Evolutionary conservation across 2,888 invertebrate species (phyloP).

Genomic region (Himalopsyche anomala): DNA sequence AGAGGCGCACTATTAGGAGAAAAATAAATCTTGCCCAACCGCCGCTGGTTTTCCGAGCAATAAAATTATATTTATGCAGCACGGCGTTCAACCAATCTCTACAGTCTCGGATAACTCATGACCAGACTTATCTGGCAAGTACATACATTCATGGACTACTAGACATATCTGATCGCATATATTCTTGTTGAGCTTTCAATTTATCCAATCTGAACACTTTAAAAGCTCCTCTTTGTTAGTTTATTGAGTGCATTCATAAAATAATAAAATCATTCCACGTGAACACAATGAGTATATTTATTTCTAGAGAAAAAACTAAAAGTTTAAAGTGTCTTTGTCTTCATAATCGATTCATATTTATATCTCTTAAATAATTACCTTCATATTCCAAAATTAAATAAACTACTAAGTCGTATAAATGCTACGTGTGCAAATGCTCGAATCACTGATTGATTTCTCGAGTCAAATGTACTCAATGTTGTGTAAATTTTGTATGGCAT

Average conservation of each 20-base stretch:
- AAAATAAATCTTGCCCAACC: constrained; percentile 18
- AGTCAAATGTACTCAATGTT: too few relatives aligned
- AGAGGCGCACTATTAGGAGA: neutral
- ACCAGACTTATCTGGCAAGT: constrained; percentile 2
- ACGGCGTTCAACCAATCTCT: constrained; percentile 18
- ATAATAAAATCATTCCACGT: too few relatives aligned
- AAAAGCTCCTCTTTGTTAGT: neutral
- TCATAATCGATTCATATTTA: too few relatives aligned
- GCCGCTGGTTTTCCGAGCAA: constrained; percentile 17
- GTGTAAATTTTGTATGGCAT: too few relatives aligned
- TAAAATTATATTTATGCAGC: constrained; percentile 25
- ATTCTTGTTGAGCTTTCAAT: constrained; percentile 25
- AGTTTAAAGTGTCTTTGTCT: too few relatives aligned
- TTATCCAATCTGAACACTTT: constrained; percentile 5
- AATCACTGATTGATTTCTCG: too few relatives aligned
- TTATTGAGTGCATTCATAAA: neutral
- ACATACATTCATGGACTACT: neutral
- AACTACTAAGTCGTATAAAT: too few relatives aligned
- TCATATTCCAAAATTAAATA: too few relatives aligned
- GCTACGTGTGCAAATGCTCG: too few relatives aligned
- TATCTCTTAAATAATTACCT: too few relatives aligned
- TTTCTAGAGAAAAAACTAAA: too few relatives aligned
- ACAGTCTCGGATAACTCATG: neutral
- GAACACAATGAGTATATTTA: too few relatives aligned
- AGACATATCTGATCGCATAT: constrained; percentile 17